A percentile compares a stretch with the other conserved stretches of the same genome.
phyloP scores from a whole-genome alignment of 2,888 invertebrate genomes.

The Ellobium chinense region DNA sequence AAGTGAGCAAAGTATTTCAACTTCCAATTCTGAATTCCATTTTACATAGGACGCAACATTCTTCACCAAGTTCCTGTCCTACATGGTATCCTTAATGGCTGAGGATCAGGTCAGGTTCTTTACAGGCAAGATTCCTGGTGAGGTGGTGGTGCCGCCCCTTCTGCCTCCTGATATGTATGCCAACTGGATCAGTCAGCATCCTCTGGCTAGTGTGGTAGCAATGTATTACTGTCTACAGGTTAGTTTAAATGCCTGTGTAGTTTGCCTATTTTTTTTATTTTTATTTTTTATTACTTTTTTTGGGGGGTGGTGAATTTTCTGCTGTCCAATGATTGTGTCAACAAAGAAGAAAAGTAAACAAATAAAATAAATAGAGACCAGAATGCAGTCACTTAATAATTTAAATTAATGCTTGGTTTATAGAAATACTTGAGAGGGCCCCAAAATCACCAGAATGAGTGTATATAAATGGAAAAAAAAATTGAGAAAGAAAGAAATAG shows the following conservation, averaged over 20 bases:
- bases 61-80: constrained; percentile 95
- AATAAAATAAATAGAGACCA: too few species aligned
- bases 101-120: constrained; percentile 83
- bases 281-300: neutral
- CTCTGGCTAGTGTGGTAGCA: constrained; percentile 93
- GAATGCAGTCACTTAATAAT: too few species aligned
- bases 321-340: too few species aligned
- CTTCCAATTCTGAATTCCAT: too few species aligned
- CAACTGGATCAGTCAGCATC: constrained; percentile 90
- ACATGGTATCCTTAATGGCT: constrained; percentile 94
- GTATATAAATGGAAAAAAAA: too few species aligned
- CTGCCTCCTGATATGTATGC: constrained; percentile 90
- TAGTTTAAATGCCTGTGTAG: neutral
- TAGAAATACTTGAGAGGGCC: too few species aligned
- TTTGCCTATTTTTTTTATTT: neutral
- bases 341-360: too few species aligned
- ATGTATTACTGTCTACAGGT: constrained; percentile 97
- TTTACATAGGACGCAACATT: constrained; percentile 88
- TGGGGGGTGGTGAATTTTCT: too few species aligned
- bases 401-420: too few species aligned
- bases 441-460: too few species aligned
- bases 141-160: constrained; percentile 81
- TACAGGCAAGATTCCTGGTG: constrained; percentile 93
- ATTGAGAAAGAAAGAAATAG: too few species aligned
- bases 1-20: too few species aligned